Evolutionary conservation across 2,888 invertebrate species (phyloP), one percentile per base, ranked within the genome.

Genomic region (Cerastis rubricosa): DNA sequence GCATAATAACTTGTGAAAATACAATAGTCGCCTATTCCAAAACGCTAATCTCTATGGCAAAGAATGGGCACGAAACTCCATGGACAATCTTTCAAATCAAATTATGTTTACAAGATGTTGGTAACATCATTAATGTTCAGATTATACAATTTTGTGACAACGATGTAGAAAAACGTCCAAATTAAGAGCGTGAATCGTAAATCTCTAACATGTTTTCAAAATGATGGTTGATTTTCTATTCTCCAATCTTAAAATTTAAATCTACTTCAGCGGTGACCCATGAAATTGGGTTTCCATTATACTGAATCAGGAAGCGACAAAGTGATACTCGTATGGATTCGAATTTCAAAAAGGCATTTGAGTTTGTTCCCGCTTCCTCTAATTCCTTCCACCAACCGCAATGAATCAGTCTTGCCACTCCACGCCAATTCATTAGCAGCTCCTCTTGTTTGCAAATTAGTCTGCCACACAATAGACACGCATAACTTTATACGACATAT

Each of bases 371-470:
- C 78, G 76, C 82, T 79, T 49, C 43, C 57, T 54, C 77, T 76
- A 29, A 40, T 85, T n/a, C 66, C 84, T 80, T 84, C 11, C 0
- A 64, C 76, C 82, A 64, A 14, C 9, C 61, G 2, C 66, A 83
- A 88, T 89, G 89, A 88, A 89, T 89, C 87, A 88, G 83, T 87
- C 76, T 85, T 85, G 73, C 78, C 85, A 86, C 84, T 86, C 83
- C 77, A 73, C 63, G 81, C 73, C 85, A 89, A 89, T 88, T 89
- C 89, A 89, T 89, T 91, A 87, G 78, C 87, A 87, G 83, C 76
- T 81, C 84, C 88, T 90, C 88, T 91, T 91, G 92, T 91, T 92
- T 92, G 92, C 91, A 92, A 92, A 92, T 92, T 88, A 89, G 89
- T 84, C 87, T 92, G 80, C 75, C 75, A 73, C 78, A 89, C 85